Base-by-base conservation (phyloP, 2,888 invertebrate species). In the Vanessa cardui region DNA sequence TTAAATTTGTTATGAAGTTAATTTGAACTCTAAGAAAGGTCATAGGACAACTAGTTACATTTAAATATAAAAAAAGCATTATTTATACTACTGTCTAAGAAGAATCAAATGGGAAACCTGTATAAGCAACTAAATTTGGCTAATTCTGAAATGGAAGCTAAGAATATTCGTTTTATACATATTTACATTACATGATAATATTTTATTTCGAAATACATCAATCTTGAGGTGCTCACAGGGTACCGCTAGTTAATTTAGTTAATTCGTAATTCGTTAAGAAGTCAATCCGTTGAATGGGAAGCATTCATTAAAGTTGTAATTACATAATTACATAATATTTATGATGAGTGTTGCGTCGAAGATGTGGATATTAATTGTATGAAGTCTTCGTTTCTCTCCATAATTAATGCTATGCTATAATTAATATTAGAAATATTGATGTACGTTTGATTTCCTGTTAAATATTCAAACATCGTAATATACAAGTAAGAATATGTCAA, bases 271-370 rank as follows among this genome's bases (percentile, higher is more conserved):
- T 18, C 26, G 46, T 50, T 58, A 66, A 76, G 69, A 73, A 64
- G 66, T 74, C 70, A 68, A 67, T 64, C 68, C 60, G 62, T 21
- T 64, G 73, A 71, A 65, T 66, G 66, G 64, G 60, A 68, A 50
- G 61, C 58, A 77, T 73, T 79, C 80, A 83, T 82, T 80, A 80
- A 65, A 63, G 72, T 67, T 61, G 79, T 87, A 87, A 89, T 89
- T 88, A 86, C 85, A 77, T 79, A 84, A 85, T 86, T 80, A 86
- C 81, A 82, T 81, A 84, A 86, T 86, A 85, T 86, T 76, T 76
- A 74, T 84, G 82, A 84, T 85, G 83, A 84, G 77, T 70, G 71
- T 67, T 26, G 62, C 31, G 6, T 45, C 33, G 33, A 68, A 39
- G 52, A 56, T 54, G 45, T 39, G 44, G 26, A 26, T 26, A 12